These are phyloP conservation scores for Dryomyza anilis DNA, from an alignment of 2,888 invertebrate species.

Conservation along the genomic window DNA sequence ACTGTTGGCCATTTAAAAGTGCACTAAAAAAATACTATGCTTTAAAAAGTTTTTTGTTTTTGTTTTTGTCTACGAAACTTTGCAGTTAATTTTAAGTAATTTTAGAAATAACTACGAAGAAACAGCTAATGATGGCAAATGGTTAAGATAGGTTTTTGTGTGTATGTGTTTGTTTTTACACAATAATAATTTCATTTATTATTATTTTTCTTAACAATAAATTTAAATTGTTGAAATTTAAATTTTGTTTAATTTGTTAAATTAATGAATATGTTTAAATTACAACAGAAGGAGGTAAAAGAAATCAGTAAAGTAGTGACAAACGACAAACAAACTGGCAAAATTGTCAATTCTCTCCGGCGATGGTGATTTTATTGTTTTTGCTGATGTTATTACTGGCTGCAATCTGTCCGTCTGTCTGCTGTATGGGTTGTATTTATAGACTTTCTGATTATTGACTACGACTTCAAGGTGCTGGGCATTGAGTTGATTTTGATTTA, in stretches of 20 bases:
- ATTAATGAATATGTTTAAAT: conserved; percentile 23
- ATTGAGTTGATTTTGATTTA: conserved; percentile 3
- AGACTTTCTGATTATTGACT: conserved; percentile 4
- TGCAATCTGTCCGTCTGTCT: conserved; percentile 27
- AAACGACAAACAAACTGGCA: conserved; percentile 5
- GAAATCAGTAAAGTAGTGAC: conserved; percentile 10
- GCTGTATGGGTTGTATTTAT: conserved; percentile 16
- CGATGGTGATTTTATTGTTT: conserved; percentile 4
- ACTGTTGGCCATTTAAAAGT: neutral
- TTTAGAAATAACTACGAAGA: too few relatives aligned
- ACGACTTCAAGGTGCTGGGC: neutral
- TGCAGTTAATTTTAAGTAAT: too few relatives aligned
- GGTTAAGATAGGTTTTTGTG: neutral
- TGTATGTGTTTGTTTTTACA: conserved; percentile 23
- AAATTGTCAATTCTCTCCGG: neutral
- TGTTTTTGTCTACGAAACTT: too few relatives aligned
- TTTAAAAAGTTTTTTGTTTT: conserved; percentile 12
- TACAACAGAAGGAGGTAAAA: conserved; percentile 23
- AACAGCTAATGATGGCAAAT: too few relatives aligned
- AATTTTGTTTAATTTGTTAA: conserved; percentile 25
- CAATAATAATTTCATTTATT: conserved; percentile 23
- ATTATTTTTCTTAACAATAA: conserved; percentile 35
- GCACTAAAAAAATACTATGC: neutral
- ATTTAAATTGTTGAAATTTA: conserved; percentile 30
- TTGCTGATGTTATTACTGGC: conserved; percentile 23